phyloP scores from a whole-genome alignment of 1,140 invertebrate species.

The Drosophila hydei region DNA sequence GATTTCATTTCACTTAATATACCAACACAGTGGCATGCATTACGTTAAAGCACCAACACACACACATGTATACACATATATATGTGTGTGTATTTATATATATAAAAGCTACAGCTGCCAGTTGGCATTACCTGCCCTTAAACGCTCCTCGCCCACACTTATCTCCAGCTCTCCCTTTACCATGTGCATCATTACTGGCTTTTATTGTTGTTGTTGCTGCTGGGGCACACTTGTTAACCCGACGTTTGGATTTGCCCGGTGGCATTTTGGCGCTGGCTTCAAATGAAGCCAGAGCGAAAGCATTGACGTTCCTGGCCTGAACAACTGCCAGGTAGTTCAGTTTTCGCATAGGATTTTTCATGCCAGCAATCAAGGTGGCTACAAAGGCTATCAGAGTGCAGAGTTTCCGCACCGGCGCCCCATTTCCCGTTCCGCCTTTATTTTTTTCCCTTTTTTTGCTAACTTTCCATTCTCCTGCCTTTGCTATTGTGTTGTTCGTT shows the following conservation, averaged over 20 bases:
- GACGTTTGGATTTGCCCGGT: slow-evolving; percentile 57
- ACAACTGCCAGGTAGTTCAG: slow-evolving; percentile 39
- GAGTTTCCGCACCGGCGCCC: slow-evolving; percentile 47
- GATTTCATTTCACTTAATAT: slow-evolving; percentile 80
- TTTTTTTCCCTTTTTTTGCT: not conserved
- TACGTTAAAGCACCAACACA: slow-evolving; percentile 29
- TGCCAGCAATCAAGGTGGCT: slow-evolving; percentile 53
- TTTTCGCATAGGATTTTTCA: slow-evolving; percentile 41
- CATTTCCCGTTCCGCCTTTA: slow-evolving; percentile 35
- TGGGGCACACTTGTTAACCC: slow-evolving; percentile 61
- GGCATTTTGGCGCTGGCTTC: slow-evolving; percentile 67
- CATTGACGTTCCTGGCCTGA: slow-evolving; percentile 16
- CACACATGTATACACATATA: slow-evolving; percentile 12
- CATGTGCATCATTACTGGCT: slow-evolving; percentile 50
- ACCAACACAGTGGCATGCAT: slow-evolving; percentile 48
- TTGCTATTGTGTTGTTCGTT: slow-evolving; percentile 20
- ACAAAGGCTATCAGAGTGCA: slow-evolving; percentile 48
- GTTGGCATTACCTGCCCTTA: slow-evolving; percentile 27
- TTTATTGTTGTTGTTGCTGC: slow-evolving; percentile 61
- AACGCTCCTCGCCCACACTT: too few relatives aligned
- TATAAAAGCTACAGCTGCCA: slow-evolving; percentile 25
- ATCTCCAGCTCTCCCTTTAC: not conserved
- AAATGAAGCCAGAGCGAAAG: slow-evolving; percentile 16
- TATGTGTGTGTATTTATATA: not conserved
- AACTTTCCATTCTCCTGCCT: slow-evolving; percentile 24